Evolutionary conservation across 1,140 invertebrate genomes (phyloP), one percentile per base, ranked within the genome.

Genomic region (Orchesella cincta): DNA sequence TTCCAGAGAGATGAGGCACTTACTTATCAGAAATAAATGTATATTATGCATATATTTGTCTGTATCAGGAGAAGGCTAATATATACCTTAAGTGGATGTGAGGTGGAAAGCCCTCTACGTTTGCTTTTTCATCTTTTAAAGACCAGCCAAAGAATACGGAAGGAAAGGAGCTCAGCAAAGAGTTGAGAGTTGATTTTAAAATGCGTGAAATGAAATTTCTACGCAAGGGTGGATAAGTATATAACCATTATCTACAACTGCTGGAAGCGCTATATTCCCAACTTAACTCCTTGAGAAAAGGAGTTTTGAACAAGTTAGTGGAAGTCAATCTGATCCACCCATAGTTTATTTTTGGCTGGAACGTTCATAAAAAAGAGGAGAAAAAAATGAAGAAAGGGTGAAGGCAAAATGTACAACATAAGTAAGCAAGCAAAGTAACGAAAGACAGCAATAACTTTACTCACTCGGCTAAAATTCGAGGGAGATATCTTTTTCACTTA

Each of bases 131-230:
- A 8, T 57, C 52, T n/a, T 57, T 26, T 18, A 57, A 8, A 46
- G 39, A 46, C 39, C 18, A 8, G 5, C 39, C 39, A 46, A 5
- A 46, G 39, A 8, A 46, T 46, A 8, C 39, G 5, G 39, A 8
- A 46, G 39, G 18, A 5, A 18, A 46, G 5, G 18, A 46, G 39
- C 5, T 46, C 39, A 8, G 18, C 5, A 46, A 18, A 57, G 52
- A 57, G 33, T 3, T 29, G 62, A 31, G 29, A 31, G 62, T 67
- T 67, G 12, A 23, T 67, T 67, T 67, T 67, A 67, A 67, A 67
- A 67, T 67, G 62, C 62, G 62, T 67, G 62, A 67, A 67, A 67
- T 67, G 62, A 67, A 67, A 67, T 67, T 67, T 14, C 62, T 67
- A 67, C 62, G 62, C 62, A 67, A 67, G 62, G 31, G 14, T 67